phyloP scores from a whole-genome alignment of 2,797 vertebrate species.

The Podargus strigoides region DNA sequence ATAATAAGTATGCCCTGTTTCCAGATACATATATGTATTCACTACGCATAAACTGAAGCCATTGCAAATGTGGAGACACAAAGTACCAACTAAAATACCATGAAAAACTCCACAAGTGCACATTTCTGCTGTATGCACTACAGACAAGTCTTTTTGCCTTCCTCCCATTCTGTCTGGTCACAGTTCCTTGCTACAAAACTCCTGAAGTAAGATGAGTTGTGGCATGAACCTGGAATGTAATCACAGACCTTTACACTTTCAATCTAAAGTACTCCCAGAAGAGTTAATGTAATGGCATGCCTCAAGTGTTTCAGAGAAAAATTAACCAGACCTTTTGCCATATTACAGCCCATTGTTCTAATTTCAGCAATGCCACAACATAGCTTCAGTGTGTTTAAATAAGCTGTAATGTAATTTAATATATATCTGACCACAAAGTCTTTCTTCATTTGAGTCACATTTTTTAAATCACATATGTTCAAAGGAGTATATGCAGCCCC shows the following conservation, averaged over 20 bases:
- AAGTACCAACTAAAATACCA: background rate
- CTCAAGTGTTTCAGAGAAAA: slow-evolving; percentile 5
- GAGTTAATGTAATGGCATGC: background rate
- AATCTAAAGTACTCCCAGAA: background rate
- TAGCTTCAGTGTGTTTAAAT: background rate
- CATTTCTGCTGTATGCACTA: background rate
- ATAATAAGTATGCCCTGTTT: background rate
- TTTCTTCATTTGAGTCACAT: background rate
- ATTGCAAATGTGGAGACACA: background rate
- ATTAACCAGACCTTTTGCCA: background rate
- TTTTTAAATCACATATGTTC: background rate
- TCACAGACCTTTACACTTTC: slow-evolving; percentile 41
- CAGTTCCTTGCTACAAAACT: slow-evolving; percentile 25
- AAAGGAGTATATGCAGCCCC: background rate
- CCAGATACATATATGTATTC: background rate
- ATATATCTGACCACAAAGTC: background rate
- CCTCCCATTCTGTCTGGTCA: slow-evolving; percentile 6
- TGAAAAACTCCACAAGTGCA: background rate
- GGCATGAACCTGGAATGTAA: slow-evolving; percentile 26
- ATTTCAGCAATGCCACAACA: background rate
- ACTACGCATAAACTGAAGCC: background rate
- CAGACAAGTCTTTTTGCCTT: background rate
- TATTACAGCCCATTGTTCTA: background rate
- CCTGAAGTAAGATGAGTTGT: slow-evolving; percentile 1
- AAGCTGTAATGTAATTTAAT: background rate